Evolutionary conservation across 1,140 invertebrate species (phyloP).

Genomic region (Mactra quadrangularis): DNA sequence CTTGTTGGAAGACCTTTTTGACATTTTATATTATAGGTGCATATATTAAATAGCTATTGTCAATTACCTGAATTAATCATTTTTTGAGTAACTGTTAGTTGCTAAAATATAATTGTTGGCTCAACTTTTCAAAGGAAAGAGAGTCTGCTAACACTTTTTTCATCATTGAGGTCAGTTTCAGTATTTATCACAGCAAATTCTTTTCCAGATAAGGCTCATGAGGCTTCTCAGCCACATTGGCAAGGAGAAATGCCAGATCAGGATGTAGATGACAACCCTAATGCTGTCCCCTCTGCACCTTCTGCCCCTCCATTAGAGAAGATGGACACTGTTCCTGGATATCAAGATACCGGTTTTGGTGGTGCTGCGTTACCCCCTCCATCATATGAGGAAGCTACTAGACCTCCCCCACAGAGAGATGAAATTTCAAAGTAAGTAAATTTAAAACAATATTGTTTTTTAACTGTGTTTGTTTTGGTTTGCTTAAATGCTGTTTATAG

Average conservation of each 20-base stretch:
- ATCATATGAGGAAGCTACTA: conserved; percentile 72
- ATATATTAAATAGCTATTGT: background rate
- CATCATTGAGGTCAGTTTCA: background rate
- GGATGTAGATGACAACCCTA: conserved; percentile 82
- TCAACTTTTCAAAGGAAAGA: background rate
- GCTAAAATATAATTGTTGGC: no score
- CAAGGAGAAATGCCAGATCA: conserved; percentile 76
- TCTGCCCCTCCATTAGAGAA: conserved; percentile 84
- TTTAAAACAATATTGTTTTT: background rate
- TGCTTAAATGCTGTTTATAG: background rate
- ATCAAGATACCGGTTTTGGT: conserved; percentile 85
- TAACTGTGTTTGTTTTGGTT: background rate
- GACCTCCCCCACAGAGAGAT: conserved; percentile 70
- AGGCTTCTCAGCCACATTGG: conserved; percentile 58
- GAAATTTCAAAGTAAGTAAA: conserved; percentile 51
- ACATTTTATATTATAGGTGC: background rate
- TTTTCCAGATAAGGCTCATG: background rate
- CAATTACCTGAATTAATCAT: no score
- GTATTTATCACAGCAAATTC: background rate
- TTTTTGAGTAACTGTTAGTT: no score
- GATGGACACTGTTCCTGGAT: conserved; percentile 84
- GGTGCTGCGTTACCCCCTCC: conserved; percentile 83
- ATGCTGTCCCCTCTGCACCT: conserved; percentile 71
- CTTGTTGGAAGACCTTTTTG: background rate
- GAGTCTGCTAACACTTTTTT: background rate